Evolutionary conservation across 2,888 invertebrate genomes (phyloP), one percentile per base, ranked within the genome.

Genomic region (Erpobdella octoculata): DNA sequence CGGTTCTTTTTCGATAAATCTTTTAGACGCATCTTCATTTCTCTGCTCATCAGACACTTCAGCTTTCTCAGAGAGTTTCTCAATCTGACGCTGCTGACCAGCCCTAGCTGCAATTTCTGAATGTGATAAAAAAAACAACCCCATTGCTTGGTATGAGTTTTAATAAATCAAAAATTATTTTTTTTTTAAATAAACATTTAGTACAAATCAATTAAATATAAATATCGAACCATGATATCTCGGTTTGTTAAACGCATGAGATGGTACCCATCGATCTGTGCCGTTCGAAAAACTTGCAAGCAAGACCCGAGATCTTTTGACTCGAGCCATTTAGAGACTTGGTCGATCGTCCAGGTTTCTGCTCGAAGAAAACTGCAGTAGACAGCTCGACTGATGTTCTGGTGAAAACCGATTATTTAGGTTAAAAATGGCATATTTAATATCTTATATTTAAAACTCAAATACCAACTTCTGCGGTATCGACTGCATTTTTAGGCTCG

Each of bases 281-380:
- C 37, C 37, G 18, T 37, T 33, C 37, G 25, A 36, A 66, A 37
- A 15, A 36, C 38, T 18, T 66, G 18, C 28, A 18, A 25, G 38
- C 66, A 66, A 9, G 33, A 33, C 18, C 21, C 35, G 37, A 66
- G 21, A 6, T 36, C 36, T 12, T 28, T 21, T 21, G 66, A 35
- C 37, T 66, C 37, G n/a, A 38, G 1, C 66, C 66, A 70, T 5
- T 18, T 37, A 8, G 12, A n/a, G 9, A 62, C 70, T 38, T 70
- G 61, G 9, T 25, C 33, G 12, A 37, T 38, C 4, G 62, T 62
- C 70, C 70, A 70, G 33, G 67, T 67, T 25, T 41, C 67, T 2
- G 67, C 67, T 9, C 67, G 5, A 9, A 41, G 31, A n/a, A 67
- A 33, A 18, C 31, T 41, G 25, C 18, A 46, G 67, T 67, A 67